Base-by-base conservation (phyloP, 2,888 invertebrate species). In the Cheilosia variabilis region DNA sequence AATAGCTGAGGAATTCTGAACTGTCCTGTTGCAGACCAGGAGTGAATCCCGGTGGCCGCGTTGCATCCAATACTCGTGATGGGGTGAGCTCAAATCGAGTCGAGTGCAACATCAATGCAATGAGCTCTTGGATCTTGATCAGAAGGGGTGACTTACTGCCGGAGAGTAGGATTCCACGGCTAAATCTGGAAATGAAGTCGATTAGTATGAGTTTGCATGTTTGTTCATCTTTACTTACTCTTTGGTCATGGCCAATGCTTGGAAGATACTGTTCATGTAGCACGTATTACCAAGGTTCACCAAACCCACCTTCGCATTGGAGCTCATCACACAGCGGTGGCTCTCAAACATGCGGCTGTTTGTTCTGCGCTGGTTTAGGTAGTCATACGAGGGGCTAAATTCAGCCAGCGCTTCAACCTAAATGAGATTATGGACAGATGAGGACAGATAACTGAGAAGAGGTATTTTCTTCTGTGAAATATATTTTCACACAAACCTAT, bases 261-360 rank as follows among this genome's bases (percentile, higher is more conserved):
- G 97, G 80, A 97, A 92, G 1, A 97, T 95, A 90, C 97, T 96
- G 92, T 97, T 97, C 96, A 97, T 96, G 89, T 97, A 97, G 91
- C 97, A 97, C 0, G 97, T 97, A 89, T 97, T 97, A 34, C 97
- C 97, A 50, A 97, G 93, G 93, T 97, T 97, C 47, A 95, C 94
- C 24, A 97, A 93, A 1, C 97, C 97, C 4, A 96, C 96, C 37
- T 91, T 90, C 6, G 90, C 90, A 81, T 91, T 92, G 9, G 89
- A 88, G n/a, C 58, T 78, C 27, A 87, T 79, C 57, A 83, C 41
- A 89, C n/a, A 15, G 84, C 88, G 53, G 10, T 87, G 65, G 57
- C 66, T 76, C 24, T 87, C 87, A 88, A 89, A 72, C 88, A 88
- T 53, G 87, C 76, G 77, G 34, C 68, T 91, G 53, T 87, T 88